Conservation (phyloP, 2,888 invertebrate species). For the Heteromyza rotundicornis region DNA sequence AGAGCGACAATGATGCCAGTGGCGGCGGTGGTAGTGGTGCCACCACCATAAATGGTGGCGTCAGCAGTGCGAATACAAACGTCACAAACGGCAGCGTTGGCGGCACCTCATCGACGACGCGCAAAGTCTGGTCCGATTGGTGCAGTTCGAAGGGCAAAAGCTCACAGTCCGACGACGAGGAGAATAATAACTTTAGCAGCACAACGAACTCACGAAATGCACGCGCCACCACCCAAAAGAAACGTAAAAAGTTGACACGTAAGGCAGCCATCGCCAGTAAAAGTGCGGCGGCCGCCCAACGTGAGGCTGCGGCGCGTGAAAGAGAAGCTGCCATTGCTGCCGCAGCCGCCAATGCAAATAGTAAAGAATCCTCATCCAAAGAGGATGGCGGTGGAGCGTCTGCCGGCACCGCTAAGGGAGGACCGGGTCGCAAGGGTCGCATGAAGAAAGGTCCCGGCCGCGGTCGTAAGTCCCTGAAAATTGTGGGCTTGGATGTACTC, state of each 20-base stretch:
- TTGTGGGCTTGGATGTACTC: constrained; percentile 85
- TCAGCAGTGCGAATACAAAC: constrained; percentile 25
- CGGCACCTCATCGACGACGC: constrained; percentile 75
- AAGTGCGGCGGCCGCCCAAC: constrained; percentile 56
- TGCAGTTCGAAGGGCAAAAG: constrained; percentile 69
- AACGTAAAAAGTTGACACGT: constrained; percentile 61
- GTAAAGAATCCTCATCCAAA: constrained; percentile 58
- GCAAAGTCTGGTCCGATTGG: constrained; percentile 79
- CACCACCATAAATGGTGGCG: constrained; percentile 32
- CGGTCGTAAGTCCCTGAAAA: constrained; percentile 74
- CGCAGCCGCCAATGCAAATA: constrained; percentile 56
- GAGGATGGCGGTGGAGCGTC: constrained; percentile 53
- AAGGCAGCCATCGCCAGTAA: constrained; percentile 60
- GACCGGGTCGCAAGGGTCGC: constrained; percentile 65
- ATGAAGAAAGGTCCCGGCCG: constrained; percentile 70
- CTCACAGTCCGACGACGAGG: constrained; percentile 70
- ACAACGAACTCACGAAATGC: constrained; percentile 44
- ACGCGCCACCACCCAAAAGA: constrained; percentile 52
- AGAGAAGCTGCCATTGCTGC: constrained; percentile 61
- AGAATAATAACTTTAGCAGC: constrained; percentile 61
- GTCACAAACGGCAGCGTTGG: constrained; percentile 63
- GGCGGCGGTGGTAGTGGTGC: constrained; percentile 41
- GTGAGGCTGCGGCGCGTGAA: constrained; percentile 46
- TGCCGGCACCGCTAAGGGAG: constrained; percentile 20
- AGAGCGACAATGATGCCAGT: constrained; percentile 51